Base-by-base conservation (phyloP, 2,797 vertebrate species). In the Cuniculus paca region DNA sequence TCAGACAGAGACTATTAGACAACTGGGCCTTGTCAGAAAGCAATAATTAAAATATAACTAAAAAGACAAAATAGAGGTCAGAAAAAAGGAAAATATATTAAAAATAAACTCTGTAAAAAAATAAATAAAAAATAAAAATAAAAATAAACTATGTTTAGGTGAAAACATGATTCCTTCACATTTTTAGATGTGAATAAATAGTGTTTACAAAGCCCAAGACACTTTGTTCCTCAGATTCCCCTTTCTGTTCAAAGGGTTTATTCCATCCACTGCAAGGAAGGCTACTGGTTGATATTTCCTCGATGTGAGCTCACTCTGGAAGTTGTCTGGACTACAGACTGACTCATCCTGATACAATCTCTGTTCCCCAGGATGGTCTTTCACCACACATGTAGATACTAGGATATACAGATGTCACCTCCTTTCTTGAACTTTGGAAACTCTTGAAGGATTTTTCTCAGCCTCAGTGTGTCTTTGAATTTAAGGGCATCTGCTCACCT, bases 101-200 rank as follows among this genome's bases (percentile, higher is more conserved):
- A 81, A 81, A 28, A 42, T 39, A 82, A 61, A 5, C 17, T 54
- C 52, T 19, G 16, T n/a, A n/a, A n/a, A n/a, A n/a, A n/a, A n/a
- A n/a, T n/a, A n/a, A n/a, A n/a, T n/a, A n/a, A n/a, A n/a, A n/a
- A n/a, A n/a, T n/a, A n/a, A n/a, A n/a, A n/a, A n/a, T n/a, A n/a
- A n/a, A n/a, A n/a, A n/a, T n/a, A n/a, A n/a, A n/a, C n/a, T n/a
- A n/a, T 60, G 24, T 61, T 78, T 84, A 81, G 20, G 1, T 77
- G 31, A 48, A 2, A 34, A 58, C 0, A 8, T 0, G 2, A 6
- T 42, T 82, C 1, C 0, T 34, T 60, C 14, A 20, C 0, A 48
- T 8, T 83, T 86, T 91, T 13, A 70, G 14, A 48, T 34, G 48
- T 28, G 10, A 39, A 8, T 63, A 80, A 52, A 34, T 48, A 17